Percentiles rank a stretch among this genome's conserved stretches.
These are phyloP conservation scores for Leucoptera coffeella DNA, from an alignment of 2,888 invertebrate genomes.

Conservation along the genomic window DNA sequence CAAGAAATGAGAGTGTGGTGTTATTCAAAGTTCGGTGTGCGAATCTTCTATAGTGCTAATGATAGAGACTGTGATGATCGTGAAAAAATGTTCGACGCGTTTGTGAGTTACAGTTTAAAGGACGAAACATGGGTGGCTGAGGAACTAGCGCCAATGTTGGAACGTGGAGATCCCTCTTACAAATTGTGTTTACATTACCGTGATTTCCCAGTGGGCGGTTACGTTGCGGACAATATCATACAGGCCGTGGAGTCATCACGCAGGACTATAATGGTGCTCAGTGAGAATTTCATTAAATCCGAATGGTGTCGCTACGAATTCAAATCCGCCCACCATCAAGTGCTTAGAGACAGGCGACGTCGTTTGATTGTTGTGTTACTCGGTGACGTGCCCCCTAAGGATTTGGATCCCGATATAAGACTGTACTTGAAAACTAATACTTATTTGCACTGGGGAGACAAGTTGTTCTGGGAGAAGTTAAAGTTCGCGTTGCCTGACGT, in stretches of 20 bases:
- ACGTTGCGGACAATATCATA: conserved; percentile 81
- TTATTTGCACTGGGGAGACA: conserved; percentile 72
- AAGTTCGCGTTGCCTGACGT: conserved; percentile 78
- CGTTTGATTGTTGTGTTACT: conserved; percentile 77
- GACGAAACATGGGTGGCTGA: conserved; percentile 84
- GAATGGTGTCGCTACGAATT: conserved; percentile 90
- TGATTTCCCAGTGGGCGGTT: conserved; percentile 74
- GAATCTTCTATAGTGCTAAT: conserved; percentile 65
- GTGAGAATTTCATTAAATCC: conserved; percentile 82
- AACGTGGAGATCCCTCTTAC: conserved; percentile 72
- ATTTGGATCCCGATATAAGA: conserved; percentile 79
- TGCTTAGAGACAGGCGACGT: conserved; percentile 69
- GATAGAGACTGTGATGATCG: conserved; percentile 66
- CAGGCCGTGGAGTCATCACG: conserved; percentile 81
- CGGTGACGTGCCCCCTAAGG: conserved; percentile 77
- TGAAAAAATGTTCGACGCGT: conserved; percentile 86
- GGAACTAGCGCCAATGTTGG: conserved; percentile 73
- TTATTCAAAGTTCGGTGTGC: conserved; percentile 73
- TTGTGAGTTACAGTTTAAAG: conserved; percentile 84
- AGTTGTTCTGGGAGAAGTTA: conserved; percentile 73
- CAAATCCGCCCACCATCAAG: conserved; percentile 82
- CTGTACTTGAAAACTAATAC: conserved; percentile 73
- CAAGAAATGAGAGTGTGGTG: conserved; percentile 79
- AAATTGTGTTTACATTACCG: conserved; percentile 81
- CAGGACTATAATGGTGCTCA: conserved; percentile 80